Conservation (phyloP, 2,888 invertebrate genomes). For the Amitus sp. region DNA sequence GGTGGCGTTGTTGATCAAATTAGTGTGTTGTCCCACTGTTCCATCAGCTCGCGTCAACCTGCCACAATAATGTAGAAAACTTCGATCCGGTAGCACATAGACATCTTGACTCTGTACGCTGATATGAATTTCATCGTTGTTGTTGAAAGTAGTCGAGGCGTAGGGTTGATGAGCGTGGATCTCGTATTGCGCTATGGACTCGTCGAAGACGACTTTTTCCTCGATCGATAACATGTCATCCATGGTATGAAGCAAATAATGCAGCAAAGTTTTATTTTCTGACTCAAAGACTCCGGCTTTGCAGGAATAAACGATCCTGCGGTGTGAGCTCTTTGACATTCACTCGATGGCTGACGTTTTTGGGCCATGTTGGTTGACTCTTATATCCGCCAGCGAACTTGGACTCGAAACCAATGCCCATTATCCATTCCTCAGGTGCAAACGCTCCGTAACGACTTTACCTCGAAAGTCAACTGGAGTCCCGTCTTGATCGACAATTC, state of each 20-base stretch:
- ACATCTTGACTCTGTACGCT: constrained; percentile 24
- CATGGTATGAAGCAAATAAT: neutral
- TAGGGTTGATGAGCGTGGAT: constrained; percentile 25
- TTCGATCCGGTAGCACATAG: constrained; percentile 24
- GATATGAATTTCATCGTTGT: constrained; percentile 37
- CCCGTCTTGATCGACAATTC: constrained; percentile 41
- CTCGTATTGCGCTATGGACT: constrained; percentile 28
- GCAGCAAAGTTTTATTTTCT: too few species aligned
- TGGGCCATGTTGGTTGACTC: neutral
- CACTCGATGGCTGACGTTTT: constrained; percentile 7
- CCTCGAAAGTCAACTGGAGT: constrained; percentile 38
- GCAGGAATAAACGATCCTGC: constrained; percentile 24
- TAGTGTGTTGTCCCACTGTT: constrained; percentile 7
- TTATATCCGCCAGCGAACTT: constrained; percentile 29
- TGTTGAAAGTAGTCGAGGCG: constrained; percentile 21
- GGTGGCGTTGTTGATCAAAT: constrained; percentile 40
- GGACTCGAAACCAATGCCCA: constrained; percentile 19
- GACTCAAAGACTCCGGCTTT: constrained; percentile 31
- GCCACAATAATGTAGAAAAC: constrained; percentile 27
- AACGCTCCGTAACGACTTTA: constrained; percentile 40
- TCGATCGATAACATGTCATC: neutral
- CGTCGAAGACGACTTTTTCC: constrained; percentile 16
- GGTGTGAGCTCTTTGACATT: constrained; percentile 20
- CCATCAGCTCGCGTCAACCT: constrained; percentile 16
- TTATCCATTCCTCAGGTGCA: constrained; percentile 31